phyloP scores from a whole-genome alignment of 2,888 invertebrate genomes.

The Leucophenga maculata region DNA sequence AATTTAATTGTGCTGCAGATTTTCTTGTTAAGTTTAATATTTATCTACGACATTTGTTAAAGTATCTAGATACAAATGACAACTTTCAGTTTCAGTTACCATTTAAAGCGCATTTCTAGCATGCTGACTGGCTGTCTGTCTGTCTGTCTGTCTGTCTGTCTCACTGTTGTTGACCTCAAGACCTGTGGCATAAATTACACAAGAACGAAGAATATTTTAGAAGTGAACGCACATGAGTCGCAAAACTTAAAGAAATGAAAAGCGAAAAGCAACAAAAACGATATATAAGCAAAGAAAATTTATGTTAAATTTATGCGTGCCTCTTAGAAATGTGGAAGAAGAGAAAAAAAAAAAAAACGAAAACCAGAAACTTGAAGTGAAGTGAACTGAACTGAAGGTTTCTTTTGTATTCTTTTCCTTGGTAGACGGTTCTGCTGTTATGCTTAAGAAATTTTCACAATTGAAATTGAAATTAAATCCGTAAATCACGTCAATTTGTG shows the following conservation, averaged over 20 bases:
- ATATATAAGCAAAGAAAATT: conserved; percentile 7
- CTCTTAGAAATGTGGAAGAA: conserved; percentile 9
- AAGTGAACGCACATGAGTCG: too few species aligned
- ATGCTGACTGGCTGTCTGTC: conserved; percentile 15
- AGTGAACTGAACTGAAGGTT: too few species aligned
- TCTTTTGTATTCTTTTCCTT: too few species aligned
- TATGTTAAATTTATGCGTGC: conserved; percentile 26
- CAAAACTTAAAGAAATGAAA: not conserved
- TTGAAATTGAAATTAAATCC: conserved; percentile 23
- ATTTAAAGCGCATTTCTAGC: too few species aligned
- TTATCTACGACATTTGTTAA: too few species aligned
- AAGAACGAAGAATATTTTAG: too few species aligned
- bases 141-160: conserved; percentile 24
- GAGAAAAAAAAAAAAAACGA: not conserved
- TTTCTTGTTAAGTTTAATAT: too few species aligned
- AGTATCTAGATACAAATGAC: too few species aligned
- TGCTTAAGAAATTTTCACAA: conserved; percentile 5
- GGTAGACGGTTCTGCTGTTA: too few species aligned
- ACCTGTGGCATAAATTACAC: conserved; percentile 22
- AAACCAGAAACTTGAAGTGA: not conserved
- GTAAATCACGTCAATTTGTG: conserved; percentile 13
- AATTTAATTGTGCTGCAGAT: too few species aligned
- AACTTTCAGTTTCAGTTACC: too few species aligned
- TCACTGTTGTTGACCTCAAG: conserved; percentile 19
- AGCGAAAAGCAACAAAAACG: not conserved